These are phyloP conservation scores for Mohoua ochrocephala DNA, from an alignment of 2,113 vertebrate species.

Conservation along the genomic window DNA sequence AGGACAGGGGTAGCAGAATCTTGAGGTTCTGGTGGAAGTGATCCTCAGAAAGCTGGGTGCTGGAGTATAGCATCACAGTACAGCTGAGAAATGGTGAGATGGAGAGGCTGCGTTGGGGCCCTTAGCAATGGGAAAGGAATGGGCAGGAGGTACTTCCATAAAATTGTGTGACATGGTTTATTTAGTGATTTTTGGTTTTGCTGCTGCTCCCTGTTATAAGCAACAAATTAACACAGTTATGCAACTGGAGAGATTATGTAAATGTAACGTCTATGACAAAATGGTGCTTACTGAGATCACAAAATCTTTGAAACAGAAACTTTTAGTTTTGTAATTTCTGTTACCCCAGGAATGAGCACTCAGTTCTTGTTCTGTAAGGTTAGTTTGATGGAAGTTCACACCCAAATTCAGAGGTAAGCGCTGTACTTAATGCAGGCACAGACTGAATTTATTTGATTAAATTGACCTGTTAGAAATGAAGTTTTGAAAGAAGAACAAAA, in stretches of 20 bases:
- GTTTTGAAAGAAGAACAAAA: constrained; percentile 8
- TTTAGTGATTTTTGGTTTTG: background rate
- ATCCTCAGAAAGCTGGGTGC: background rate
- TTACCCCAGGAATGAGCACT: background rate
- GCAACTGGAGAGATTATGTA: background rate
- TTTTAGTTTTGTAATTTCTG: background rate
- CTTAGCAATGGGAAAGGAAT: background rate
- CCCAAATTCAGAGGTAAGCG: background rate
- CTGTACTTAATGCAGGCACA: background rate
- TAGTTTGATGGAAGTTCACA: background rate
- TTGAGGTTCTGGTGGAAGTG: background rate
- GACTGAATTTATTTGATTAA: background rate
- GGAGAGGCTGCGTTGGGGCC: accelerated
- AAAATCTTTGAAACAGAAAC: background rate
- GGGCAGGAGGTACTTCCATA: background rate
- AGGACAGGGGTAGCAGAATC: background rate
- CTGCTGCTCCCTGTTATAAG: background rate
- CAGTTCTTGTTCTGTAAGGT: constrained; percentile 1
- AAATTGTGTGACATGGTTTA: background rate
- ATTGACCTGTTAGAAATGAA: background rate
- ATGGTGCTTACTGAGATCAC: accelerated
- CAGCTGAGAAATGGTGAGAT: background rate
- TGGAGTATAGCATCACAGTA: background rate
- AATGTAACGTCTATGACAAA: background rate
- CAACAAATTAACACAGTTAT: background rate